Conservation (phyloP, 2,797 vertebrate genomes). For the Danio albolineatus region DNA sequence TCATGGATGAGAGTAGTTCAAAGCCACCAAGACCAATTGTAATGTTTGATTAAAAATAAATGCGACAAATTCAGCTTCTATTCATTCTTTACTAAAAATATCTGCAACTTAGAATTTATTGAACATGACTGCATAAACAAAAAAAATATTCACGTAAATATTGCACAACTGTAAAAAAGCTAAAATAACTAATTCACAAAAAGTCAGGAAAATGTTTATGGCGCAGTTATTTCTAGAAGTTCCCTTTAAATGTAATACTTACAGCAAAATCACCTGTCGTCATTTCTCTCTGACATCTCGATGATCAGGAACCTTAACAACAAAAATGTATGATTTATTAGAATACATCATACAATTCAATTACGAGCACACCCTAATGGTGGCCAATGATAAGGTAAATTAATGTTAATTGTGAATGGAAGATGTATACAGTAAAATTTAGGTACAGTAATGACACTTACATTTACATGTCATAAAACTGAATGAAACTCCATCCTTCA, state of each 20-base stretch:
- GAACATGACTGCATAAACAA: not conserved
- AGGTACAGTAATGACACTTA: constrained; percentile 1
- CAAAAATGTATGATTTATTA: not conserved
- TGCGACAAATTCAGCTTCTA: not conserved
- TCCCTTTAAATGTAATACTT: constrained; percentile 25
- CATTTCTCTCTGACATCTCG: not conserved
- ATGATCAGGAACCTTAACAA: constrained; percentile 14
- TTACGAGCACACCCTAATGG: constrained; percentile 43
- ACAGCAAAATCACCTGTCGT: constrained; percentile 13
- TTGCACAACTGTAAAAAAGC: no score
- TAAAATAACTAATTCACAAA: not conserved
- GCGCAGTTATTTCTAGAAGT: not conserved
- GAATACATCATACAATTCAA: not conserved
- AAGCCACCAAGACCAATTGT: not conserved
- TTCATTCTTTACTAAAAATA: no score
- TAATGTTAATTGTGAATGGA: not conserved
- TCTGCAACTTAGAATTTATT: not conserved
- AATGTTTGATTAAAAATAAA: no score
- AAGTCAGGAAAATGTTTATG: not conserved
- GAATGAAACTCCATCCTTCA: constrained; percentile 14
- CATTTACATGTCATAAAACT: not conserved
- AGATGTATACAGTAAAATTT: not conserved
- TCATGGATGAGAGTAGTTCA: not conserved
- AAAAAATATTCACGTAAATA: no score
- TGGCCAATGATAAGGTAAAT: not conserved